These are phyloP conservation scores for Cebus imitator DNA, from an alignment of 2,113 vertebrate genomes.

Conservation along the genomic window DNA sequence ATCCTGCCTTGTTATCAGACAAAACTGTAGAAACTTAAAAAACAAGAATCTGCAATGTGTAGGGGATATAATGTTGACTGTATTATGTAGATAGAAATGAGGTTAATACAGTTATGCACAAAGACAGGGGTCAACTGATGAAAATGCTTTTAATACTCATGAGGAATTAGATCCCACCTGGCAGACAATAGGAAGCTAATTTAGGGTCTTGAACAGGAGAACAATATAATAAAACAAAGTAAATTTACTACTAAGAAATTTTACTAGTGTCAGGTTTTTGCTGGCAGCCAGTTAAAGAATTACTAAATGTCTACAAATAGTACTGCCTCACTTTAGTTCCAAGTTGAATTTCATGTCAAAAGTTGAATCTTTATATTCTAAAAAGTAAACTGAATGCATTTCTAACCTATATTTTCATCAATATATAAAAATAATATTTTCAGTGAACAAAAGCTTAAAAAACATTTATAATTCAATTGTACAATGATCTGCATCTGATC, in stretches of 20 bases:
- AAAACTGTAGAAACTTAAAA: neutral
- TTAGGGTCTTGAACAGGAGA: conserved; percentile 19
- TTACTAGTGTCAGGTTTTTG: conserved; percentile 79
- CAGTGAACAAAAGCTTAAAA: neutral
- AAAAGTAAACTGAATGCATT: conserved; percentile 25
- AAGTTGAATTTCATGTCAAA: conserved; percentile 80
- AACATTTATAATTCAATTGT: conserved; percentile 1
- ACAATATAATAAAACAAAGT: conserved; percentile 12
- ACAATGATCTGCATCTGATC: neutral
- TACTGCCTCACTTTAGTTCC: conserved; percentile 83
- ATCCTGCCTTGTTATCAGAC: neutral
- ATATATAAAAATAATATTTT: conserved; percentile 35
- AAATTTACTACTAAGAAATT: conserved; percentile 67
- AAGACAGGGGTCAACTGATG: neutral
- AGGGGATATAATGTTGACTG: neutral
- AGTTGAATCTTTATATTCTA: conserved; percentile 66
- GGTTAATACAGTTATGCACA: neutral
- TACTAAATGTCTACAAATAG: conserved; percentile 84
- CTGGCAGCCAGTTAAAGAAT: conserved; percentile 82
- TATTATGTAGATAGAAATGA: neutral
- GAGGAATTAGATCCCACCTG: neutral
- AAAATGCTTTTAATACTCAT: neutral
- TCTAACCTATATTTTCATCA: conserved; percentile 7
- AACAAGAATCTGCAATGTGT: neutral
- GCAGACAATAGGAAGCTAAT: neutral